Evolutionary conservation across 2,113 vertebrate genomes (phyloP).

Genomic region (Pterophyllum scalare): DNA sequence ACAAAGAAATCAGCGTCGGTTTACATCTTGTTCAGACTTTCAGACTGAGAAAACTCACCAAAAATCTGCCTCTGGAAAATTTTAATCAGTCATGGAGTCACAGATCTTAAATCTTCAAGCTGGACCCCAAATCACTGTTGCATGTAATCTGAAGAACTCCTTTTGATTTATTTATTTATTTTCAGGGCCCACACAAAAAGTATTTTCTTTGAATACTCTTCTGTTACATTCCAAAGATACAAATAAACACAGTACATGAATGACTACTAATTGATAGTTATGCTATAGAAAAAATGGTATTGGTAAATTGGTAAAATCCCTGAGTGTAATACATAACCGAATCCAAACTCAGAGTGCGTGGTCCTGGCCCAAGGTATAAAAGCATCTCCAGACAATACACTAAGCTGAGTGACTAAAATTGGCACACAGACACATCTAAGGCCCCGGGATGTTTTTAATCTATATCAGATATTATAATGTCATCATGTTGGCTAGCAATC

Average conservation of each 20-base stretch:
- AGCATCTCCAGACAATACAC: too few species aligned
- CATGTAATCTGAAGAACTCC: neutral
- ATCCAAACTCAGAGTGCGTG: neutral
- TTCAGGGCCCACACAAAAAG: neutral
- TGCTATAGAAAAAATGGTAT: neutral
- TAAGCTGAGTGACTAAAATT: too few species aligned
- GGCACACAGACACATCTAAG: too few species aligned
- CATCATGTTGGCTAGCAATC: neutral
- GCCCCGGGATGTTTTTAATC: neutral
- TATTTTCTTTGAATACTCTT: neutral
- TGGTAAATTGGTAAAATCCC: neutral
- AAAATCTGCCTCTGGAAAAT: slow-evolving; percentile 4
- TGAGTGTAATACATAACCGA: neutral
- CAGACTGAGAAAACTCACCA: slow-evolving; percentile 3
- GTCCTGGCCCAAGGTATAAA: neutral
- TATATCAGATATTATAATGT: neutral
- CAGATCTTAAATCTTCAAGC: slow-evolving; percentile 12
- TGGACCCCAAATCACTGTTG: slow-evolving; percentile 10
- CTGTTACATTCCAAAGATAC: neutral
- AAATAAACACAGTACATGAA: neutral
- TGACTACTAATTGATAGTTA: too few species aligned
- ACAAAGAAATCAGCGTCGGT: neutral
- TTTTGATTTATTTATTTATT: neutral
- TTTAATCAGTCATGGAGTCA: slow-evolving; percentile 23
- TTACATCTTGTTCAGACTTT: slow-evolving; percentile 15